Evolutionary conservation across 2,888 invertebrate species (phyloP), one percentile per base, ranked within the genome.

Genomic region (Allophyes oxyacanthae): DNA sequence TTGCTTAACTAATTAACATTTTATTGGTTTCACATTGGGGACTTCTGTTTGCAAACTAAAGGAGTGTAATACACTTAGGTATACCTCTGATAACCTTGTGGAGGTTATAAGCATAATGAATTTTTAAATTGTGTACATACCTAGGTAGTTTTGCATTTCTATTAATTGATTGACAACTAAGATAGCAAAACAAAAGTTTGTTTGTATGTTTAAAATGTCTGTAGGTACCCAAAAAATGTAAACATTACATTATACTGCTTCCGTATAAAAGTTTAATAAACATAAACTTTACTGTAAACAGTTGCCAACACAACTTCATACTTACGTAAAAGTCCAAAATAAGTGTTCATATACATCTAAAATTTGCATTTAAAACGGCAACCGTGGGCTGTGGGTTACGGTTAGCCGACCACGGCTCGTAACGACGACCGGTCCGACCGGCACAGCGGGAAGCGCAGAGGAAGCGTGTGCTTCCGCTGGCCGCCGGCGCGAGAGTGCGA

Each of bases 291-390:
- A 49, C 36, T 36, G 26, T 33, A 33, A 53, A 65, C 52, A 50
- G 55, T 64, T 54, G 55, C 50, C 55, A 59, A 40, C 55, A 43
- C 37, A 55, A 50, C 49, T 68, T 63, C 30, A 53, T 64, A 58
- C 52, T 60, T 71, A 61, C 41, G 58, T 56, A 65, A 68, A 69
- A 59, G 52, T 64, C 61, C 71, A 50, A 68, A 72, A 67, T 70
- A 63, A 67, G 64, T 64, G 73, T 58, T 64, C 70, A 71, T 76
- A 71, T 76, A 72, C 65, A 69, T 63, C 50, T 69, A 60, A 76
- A 74, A 81, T 81, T 81, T 73, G 76, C 81, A 81, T 81, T 78
- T 78, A 71, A 75, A 79, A 72, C 72, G 64, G 68, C 70, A 70
- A 74, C 74, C 59, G 72, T 72, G 61, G 58, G 58, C 56, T 70